Conservation (phyloP, 2,888 invertebrate genomes). For the Scotopteryx bipunctaria region DNA sequence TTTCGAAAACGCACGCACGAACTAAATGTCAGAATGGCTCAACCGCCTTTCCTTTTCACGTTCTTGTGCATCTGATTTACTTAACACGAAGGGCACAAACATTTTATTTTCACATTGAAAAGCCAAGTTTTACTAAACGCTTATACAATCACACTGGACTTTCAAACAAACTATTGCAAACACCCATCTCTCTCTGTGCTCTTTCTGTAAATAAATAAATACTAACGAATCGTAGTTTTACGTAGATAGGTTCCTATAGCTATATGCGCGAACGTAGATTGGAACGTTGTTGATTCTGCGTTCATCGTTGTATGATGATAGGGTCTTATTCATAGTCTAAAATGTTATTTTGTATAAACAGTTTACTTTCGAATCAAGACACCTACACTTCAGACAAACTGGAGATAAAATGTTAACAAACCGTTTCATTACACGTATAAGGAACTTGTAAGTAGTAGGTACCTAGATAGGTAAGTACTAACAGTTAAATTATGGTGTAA, state of each 20-base stretch:
- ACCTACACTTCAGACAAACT: too few species aligned
- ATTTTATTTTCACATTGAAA: background rate
- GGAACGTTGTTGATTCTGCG: slow-evolving; percentile 63
- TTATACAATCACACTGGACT: background rate
- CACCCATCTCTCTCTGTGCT: background rate
- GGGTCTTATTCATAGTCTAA: background rate
- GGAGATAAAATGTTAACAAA: too few species aligned
- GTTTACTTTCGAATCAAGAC: too few species aligned
- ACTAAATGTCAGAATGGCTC: slow-evolving; percentile 59
- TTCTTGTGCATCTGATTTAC: slow-evolving; percentile 22
- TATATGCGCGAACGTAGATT: slow-evolving; percentile 53
- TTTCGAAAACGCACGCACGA: slow-evolving; percentile 45
- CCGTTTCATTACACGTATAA: too few species aligned
- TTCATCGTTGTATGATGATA: background rate
- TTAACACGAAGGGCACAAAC: background rate
- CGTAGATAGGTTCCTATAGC: background rate
- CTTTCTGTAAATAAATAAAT: background rate
- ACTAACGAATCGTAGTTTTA: background rate
- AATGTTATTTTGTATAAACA: too few species aligned
- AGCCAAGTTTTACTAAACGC: background rate
- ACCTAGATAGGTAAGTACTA: too few species aligned
- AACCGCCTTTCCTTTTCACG: slow-evolving; percentile 61
- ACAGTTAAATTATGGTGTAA: too few species aligned
- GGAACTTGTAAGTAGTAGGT: too few species aligned
- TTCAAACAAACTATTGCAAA: background rate